Base-by-base conservation (phyloP, 2,888 invertebrate species). In the Rhodophaea formosa region DNA sequence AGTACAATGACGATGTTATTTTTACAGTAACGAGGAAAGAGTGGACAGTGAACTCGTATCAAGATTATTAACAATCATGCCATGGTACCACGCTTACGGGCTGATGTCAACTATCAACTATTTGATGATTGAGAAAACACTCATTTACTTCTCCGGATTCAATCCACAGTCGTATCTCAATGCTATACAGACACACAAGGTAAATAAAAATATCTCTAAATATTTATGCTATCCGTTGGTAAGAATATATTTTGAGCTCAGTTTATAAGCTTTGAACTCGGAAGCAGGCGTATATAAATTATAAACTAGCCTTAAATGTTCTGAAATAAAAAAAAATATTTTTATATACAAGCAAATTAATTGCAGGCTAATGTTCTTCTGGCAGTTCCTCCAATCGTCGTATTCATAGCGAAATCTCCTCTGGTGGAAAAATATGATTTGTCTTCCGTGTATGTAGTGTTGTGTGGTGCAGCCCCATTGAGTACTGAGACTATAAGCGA, bases 81-180 rank as follows among this genome's bases (percentile, higher is more conserved):
- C 97, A 7, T 95, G 96, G 91, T 97, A 95, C 76, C 97, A 97
- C 80, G 93, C 94, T 0, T 96, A 95, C 70, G 96, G 96, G 0
- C 93, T 95, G 70, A 91, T 94, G 70, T 88, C 93, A 0, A 85
- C 94, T 3, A 84, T 95, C 60, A 86, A 92, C 43, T 79, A 92
- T 42, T 75, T 94, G 0, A 64, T 91, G 7, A 67, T 92, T 54
- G 92, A 93, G 35, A 87, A 84, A 45, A 87, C 80, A 61, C 56
- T 82, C 8, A 82, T 92, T 1, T 84, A 83, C 65, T 81, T 96
- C 52, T 88, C 94, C 3, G 94, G 92, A 65, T 97, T 97, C 71
- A 93, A 95, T 43, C 94, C 95, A 12, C 88, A 93, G 59, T 72
- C 86, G 12, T 96, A 96, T 75, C 86, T 97, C 3, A 64, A 67